Conservation (phyloP, 2,113 vertebrate species). For the Apodemus sylvaticus region DNA sequence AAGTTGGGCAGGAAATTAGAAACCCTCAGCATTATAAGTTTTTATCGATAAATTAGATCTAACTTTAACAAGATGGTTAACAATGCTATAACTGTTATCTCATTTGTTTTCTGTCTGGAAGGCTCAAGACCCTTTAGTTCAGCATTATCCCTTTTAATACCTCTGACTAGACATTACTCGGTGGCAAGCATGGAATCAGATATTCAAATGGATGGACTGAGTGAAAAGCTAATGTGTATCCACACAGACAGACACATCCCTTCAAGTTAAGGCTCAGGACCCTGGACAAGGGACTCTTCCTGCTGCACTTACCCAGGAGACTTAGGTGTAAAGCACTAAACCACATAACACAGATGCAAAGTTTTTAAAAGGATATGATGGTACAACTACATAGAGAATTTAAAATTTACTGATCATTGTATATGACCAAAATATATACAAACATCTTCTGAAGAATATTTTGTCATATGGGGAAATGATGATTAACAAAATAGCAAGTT, state of each 20-base stretch:
- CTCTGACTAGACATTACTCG: background rate
- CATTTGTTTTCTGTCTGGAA: background rate
- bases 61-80: background rate
- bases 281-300: background rate
- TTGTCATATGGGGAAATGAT: background rate
- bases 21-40: background rate
- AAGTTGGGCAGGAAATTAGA: background rate
- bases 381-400: background rate
- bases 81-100: background rate
- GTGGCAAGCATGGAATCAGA: background rate
- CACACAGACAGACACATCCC: background rate
- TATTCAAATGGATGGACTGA: background rate
- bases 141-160: background rate
- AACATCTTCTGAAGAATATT: background rate
- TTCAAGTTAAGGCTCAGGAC: background rate
- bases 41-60: background rate
- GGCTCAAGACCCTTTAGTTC: background rate
- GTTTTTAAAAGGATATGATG: background rate
- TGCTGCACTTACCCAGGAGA: background rate
- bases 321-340: background rate
- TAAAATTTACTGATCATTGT: background rate
- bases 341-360: background rate
- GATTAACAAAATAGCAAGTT: slow-evolving; percentile 21
- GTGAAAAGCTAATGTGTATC: background rate
- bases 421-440: background rate